Conservation (phyloP, 2,888 invertebrate species). For the Margaritifera margaritifera region DNA sequence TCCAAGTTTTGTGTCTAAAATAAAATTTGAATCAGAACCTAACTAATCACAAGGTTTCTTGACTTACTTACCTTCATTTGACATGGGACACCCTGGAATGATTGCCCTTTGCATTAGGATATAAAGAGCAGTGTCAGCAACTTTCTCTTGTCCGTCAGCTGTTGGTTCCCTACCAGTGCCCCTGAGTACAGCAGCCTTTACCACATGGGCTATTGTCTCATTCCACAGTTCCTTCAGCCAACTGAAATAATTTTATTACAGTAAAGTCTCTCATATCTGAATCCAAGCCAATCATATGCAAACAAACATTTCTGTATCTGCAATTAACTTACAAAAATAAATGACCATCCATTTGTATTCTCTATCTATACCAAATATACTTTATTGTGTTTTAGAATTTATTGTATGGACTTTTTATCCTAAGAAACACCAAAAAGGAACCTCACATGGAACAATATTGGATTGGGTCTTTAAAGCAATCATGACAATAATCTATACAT, state of each 20-base stretch:
- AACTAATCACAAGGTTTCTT: not conserved
- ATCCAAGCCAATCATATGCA: not conserved
- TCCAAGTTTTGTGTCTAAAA: not conserved
- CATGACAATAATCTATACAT: too few species aligned
- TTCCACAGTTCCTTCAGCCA: slow-evolving; percentile 70
- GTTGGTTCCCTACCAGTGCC: slow-evolving; percentile 56
- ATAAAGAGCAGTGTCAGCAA: slow-evolving; percentile 69
- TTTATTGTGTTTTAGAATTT: too few species aligned
- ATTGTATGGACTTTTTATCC: too few species aligned
- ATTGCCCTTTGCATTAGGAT: slow-evolving; percentile 71
- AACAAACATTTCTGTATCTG: too few species aligned
- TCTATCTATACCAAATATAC: too few species aligned
- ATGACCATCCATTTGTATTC: too few species aligned
- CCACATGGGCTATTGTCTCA: slow-evolving; percentile 62
- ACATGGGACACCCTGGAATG: slow-evolving; percentile 67
- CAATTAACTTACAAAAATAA: too few species aligned
- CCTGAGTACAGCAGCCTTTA: slow-evolving; percentile 61
- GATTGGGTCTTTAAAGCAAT: too few species aligned
- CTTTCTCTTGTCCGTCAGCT: slow-evolving; percentile 66
- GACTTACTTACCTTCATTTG: slow-evolving; percentile 56
- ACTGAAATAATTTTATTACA: slow-evolving; percentile 30
- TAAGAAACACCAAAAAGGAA: too few species aligned
- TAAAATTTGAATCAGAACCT: slow-evolving; percentile 2
- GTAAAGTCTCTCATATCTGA: not conserved
- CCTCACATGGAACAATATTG: too few species aligned